Conservation (phyloP, 2,888 invertebrate genomes). For the Eledone cirrhosa region DNA sequence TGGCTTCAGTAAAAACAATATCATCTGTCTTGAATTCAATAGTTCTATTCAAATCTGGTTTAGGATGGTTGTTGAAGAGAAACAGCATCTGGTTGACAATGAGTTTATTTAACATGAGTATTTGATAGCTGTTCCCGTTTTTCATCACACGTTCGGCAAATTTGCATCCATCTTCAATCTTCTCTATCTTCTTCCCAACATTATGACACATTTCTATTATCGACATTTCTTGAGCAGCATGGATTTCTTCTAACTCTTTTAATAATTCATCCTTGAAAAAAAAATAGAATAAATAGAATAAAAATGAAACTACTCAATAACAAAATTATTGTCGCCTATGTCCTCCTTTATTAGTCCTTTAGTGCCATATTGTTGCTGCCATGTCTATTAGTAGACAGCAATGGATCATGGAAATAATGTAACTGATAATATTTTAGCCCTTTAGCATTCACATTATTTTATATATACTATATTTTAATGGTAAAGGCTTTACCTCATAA, state of each 20-base stretch:
- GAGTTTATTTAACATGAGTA: slow-evolving; percentile 80
- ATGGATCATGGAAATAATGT: no score
- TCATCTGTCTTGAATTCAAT: slow-evolving; percentile 79
- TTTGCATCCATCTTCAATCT: slow-evolving; percentile 86
- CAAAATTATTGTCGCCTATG: no score
- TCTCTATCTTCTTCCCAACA: slow-evolving; percentile 83
- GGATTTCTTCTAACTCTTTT: slow-evolving; percentile 67
- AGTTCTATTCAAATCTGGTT: slow-evolving; percentile 80
- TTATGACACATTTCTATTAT: slow-evolving; percentile 86
- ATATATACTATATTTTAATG: no score
- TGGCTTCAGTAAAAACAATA: slow-evolving; percentile 79
- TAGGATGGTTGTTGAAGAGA: slow-evolving; percentile 83
- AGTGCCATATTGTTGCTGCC: no score
- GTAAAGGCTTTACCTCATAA: no score
- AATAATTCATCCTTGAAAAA: slow-evolving; percentile 74
- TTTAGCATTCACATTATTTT: no score
- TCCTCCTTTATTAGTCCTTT: no score
- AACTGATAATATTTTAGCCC: no score
- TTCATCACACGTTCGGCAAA: slow-evolving; percentile 84
- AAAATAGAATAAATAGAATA: neutral
- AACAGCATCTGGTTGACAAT: slow-evolving; percentile 81
- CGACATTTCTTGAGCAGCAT: slow-evolving; percentile 85
- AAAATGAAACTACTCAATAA: no score
- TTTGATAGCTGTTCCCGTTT: slow-evolving; percentile 77
- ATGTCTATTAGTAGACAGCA: no score